These are phyloP conservation scores for Hipparchia sbordonii DNA, from an alignment of 2,888 invertebrate species.

Conservation along the genomic window DNA sequence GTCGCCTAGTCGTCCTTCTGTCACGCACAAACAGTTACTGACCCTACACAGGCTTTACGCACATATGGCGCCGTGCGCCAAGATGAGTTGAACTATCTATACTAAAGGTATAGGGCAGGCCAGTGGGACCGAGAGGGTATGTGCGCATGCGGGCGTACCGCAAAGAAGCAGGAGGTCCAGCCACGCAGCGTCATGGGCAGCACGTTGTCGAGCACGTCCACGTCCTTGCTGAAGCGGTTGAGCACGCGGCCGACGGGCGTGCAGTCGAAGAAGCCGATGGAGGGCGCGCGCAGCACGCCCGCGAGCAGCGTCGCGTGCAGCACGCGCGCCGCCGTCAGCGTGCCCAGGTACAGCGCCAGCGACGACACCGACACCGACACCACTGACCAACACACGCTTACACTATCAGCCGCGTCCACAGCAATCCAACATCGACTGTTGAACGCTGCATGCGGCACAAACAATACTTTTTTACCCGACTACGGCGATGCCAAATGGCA, in stretches of 20 bases:
- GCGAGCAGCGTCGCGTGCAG: constrained; percentile 86
- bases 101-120: no score
- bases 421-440: neutral
- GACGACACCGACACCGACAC: constrained; percentile 85
- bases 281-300: constrained; percentile 86
- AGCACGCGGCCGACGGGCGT: constrained; percentile 91
- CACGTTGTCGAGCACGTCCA: constrained; percentile 87
- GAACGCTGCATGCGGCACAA: neutral
- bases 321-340: constrained; percentile 83
- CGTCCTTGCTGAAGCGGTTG: constrained; percentile 90
- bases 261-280: constrained; percentile 90
- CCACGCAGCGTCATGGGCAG: constrained; percentile 88
- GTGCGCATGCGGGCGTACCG: constrained; percentile 67
- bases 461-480: no score
- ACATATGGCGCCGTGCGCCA: no score
- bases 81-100: no score
- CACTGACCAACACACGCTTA: constrained; percentile 68
- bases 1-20: no score
- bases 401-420: neutral
- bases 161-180: constrained; percentile 86
- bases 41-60: no score
- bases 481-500: no score
- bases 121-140: no score
- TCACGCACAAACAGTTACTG: no score
- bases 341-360: constrained; percentile 86